Conservation (phyloP, 2,888 invertebrate species). For the Tuta absoluta region DNA sequence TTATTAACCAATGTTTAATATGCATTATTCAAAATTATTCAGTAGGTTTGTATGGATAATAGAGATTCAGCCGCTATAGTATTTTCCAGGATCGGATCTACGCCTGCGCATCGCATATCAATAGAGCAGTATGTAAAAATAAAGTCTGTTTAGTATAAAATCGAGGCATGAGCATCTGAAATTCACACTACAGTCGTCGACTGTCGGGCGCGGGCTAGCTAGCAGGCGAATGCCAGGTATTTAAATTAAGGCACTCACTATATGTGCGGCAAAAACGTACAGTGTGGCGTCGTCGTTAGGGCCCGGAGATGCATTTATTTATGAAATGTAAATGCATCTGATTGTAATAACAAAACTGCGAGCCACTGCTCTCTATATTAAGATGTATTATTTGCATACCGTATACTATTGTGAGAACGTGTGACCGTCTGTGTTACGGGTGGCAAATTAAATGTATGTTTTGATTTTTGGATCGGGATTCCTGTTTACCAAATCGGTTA, state of each 20-base stretch:
- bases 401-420: conserved; percentile 59
- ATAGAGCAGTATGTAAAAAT: conserved; percentile 20
- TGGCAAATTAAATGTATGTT: conserved; percentile 36
- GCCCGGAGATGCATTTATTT: conserved; percentile 77
- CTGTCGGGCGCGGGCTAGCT: conserved; percentile 42
- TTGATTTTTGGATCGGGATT: neutral
- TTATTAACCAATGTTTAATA: neutral
- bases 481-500: no score
- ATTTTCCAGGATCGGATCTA: neutral
- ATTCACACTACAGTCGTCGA: conserved; percentile 57
- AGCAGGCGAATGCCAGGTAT: conserved; percentile 44
- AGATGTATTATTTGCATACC: conserved; percentile 81
- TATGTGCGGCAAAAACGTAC: conserved; percentile 61
- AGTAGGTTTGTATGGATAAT: neutral
- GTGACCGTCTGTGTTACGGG: conserved; percentile 56
- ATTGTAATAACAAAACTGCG: conserved; percentile 81
- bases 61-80: conserved; percentile 1
- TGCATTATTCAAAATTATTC: neutral
- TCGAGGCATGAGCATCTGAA: conserved; percentile 36
- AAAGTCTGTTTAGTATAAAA: conserved; percentile 24
- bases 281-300: conserved; percentile 73
- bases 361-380: conserved; percentile 78
- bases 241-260: conserved; percentile 68
- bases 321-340: conserved; percentile 81
- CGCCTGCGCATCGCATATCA: neutral